Evolutionary conservation across 2,797 vertebrate species (phyloP), one percentile per base, ranked within the genome.

Genomic region (Hephaestus fuliginosus): DNA sequence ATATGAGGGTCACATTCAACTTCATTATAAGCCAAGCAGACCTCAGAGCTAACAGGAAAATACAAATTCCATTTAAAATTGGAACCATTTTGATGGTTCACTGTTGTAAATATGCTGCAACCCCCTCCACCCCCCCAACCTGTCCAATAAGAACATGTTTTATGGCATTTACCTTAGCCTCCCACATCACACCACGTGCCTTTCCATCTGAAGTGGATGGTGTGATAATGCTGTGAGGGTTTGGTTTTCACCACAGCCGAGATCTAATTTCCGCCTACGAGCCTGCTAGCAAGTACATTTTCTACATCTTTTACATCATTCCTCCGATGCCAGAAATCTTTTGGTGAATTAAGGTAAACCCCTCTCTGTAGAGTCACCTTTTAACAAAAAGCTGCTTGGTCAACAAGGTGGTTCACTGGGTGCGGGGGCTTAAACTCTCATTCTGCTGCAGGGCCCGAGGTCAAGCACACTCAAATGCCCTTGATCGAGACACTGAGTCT

Each of bases 151-250:
- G 25, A 70, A 74, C 64, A 89, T 74, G 39, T 70, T 85, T 76
- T 22, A 53, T 87, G 88, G 81, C 84, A 83, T 88, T 89, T 79
- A 61, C 60, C 25, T 72, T 63, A 68, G 49, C 22, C 70, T 73
- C 48, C 81, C 25, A 77, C 74, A 76, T 78, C 77, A 80, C 48
- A 49, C 14, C 56, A 39, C 9, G 2, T 70, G 46, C 28, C 64
- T 61, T 67, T 39, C 14, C 51, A 65, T 36, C 49, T 20, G 13
- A 75, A 25, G 7, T 14, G 28, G n/a, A 65, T 13, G 51, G 41
- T 61, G 48, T 20, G 46, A 76, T 76, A 75, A 65, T 44, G 33
- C 62, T 33, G 5, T 39, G 4, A 58, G n/a, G 44, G 51, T 58
- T 61, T 41, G 39, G 44, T 76, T 77, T 79, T 57, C 25, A 61